Base-by-base conservation (phyloP, 2,888 invertebrate genomes). In the Pimpla rufipes region DNA sequence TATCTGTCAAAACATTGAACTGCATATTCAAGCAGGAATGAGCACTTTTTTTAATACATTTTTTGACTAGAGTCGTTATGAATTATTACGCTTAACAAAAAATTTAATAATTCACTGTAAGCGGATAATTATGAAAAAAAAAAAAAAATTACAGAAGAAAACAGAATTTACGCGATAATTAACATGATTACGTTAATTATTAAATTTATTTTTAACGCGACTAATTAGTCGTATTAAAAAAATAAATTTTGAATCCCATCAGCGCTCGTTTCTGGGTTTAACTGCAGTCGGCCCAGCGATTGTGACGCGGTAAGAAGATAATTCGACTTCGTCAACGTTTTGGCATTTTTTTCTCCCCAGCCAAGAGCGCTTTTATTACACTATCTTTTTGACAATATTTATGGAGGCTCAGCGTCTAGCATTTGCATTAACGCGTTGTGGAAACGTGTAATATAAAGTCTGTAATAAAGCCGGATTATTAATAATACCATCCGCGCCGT, bases 391-490 rank as follows among this genome's bases (percentile, higher is more conserved):
- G 16, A 18, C 13, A 74, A 29, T 45, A n/a, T 64, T 62, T 74
- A 18, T 50, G 47, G 8, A 47, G 62, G 50, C 50, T 52, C n/a
- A 74, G 21, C 6, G 18, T 62, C 35, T 16, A 21, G 42, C 47
- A 50, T 18, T 42, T 62, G 35, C 23, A 74, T 50, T 21, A 42
- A 29, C 23, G 35, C 23, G 29, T 45, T 57, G 29, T 35, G 40
- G 42, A 47, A 66, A 42, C 23, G 37, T 42, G 66, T 52, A 64
- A 52, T 42, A 42, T 66, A 40, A 66, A 66, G 75, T 66, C 42
- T 76, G 52, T 76, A 45, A 66, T 62, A 57, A 66, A 66, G 40
- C 52, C 55, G 55, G 66, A 55, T 76, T 76, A 66, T 45, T 66
- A 66, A 76, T 66, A 66, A 66, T 68, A 67, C 55, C 37, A 74